Base-by-base conservation (phyloP, 2,113 vertebrate genomes). In the Okapia johnstoni region DNA sequence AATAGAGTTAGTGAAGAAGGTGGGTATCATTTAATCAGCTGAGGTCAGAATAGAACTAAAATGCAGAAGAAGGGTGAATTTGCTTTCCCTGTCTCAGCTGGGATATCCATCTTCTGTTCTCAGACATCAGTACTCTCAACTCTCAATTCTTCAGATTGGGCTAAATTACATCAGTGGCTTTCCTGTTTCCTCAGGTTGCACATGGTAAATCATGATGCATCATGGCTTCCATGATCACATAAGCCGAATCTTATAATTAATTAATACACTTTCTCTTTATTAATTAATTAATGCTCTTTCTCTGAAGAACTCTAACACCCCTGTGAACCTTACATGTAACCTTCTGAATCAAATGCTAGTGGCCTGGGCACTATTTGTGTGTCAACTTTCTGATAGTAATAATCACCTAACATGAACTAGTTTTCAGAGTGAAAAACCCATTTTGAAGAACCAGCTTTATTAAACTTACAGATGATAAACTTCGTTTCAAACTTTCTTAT, bases 401-500 rank as follows among this genome's bases (percentile, higher is more conserved):
- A 85, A 54, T 15, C 3, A 43, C 4, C 26, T n/a, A 16, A 1
- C 3, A 73, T 36, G 12, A 50, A 66, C 46, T 48, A 86, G 63
- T 92, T 93, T 80, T 87, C 46, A 58, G 8, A 76, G 12, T 52
- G 19, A 60, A 96, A 79, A 50, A 9, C 0, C 23, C 0, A 1
- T 90, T 93, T 94, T 93, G 33, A 80, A 61, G 33, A 48, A 93
- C 0, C 0, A n/a, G 10, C 57, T 95, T 66, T 86, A 55, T 85
- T 89, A 87, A 79, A 66, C 6, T 28, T 90, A 26, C 43, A 58
- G 21, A 11, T 50, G 15, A 94, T 76, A 55, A 81, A 91, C 4
- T 43, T 77, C 15, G 5, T 70, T 92, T 94, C 43, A 86, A 30
- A 77, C 92, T 77, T 88, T 96, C 76, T 85, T 94, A 97, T 92